Conservation (phyloP, 2,113 vertebrate species). For the Cyanistes caeruleus region DNA sequence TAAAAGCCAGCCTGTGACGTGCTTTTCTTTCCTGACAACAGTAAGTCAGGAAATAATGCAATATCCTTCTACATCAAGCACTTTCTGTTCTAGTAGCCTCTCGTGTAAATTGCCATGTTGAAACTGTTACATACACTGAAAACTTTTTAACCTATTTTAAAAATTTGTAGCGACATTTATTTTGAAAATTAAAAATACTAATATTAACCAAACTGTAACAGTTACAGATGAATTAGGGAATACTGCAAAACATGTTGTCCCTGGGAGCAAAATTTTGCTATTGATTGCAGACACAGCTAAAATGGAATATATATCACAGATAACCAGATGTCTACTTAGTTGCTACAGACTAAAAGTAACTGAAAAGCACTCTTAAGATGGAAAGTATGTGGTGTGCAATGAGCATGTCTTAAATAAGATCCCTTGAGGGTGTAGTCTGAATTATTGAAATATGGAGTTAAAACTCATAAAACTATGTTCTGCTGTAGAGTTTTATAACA, state of each 20-base stretch:
- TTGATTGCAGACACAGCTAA: neutral
- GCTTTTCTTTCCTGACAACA: slow-evolving; percentile 23
- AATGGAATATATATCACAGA: neutral
- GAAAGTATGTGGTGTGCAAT: neutral
- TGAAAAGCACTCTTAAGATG: neutral
- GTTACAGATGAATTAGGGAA: neutral
- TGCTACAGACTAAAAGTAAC: neutral
- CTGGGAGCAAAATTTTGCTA: neutral
- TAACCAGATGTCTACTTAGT: neutral
- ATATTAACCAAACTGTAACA: neutral
- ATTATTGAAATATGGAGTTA: neutral
- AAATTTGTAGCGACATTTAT: neutral
- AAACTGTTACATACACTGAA: neutral
- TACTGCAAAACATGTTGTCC: neutral
- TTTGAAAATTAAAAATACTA: neutral
- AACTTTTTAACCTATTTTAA: neutral
- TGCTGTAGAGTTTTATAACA: neutral
- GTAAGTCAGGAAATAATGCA: slow-evolving; percentile 33
- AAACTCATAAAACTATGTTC: neutral
- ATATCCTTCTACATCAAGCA: slow-evolving; percentile 20
- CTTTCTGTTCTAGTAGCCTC: neutral
- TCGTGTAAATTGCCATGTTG: neutral
- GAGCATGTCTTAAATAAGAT: neutral
- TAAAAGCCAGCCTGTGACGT: neutral
- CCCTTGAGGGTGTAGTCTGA: neutral